Percentiles rank a stretch among this genome's conserved stretches.
phyloP scores from a whole-genome alignment of 2,113 vertebrate genomes.

The Catharus bicknelli region DNA sequence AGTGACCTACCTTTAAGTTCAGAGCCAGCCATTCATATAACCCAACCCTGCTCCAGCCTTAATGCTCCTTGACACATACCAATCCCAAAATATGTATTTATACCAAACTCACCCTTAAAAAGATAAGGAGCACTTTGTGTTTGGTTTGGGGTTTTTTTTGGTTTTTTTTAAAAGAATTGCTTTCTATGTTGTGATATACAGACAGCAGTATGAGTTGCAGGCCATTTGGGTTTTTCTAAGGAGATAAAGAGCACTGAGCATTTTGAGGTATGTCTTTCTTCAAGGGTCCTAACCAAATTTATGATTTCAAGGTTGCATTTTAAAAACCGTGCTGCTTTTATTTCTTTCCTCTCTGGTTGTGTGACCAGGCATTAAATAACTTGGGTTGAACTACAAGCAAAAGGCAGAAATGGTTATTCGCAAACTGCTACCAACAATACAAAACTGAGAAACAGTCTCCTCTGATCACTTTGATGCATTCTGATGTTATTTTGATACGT shows the following conservation, averaged over 20 bases:
- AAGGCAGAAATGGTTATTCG: not conserved
- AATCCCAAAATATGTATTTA: not conserved
- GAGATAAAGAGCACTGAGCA: fast-evolving
- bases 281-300: not conserved
- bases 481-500: not conserved
- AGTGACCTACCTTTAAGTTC: not conserved
- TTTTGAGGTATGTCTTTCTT: not conserved
- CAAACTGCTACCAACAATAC: not conserved
- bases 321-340: not conserved
- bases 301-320: not conserved
- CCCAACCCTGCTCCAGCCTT: not conserved
- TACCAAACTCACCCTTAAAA: not conserved
- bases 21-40: not conserved
- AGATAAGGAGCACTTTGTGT: not conserved
- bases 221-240: not conserved
- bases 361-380: not conserved
- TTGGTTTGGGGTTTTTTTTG: not conserved
- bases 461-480: not conserved
- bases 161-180: not conserved
- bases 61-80: not conserved
- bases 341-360: not conserved
- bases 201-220: not conserved
- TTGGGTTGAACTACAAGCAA: not conserved
- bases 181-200: not conserved
- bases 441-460: not conserved